Evolutionary conservation across 2,888 invertebrate species (phyloP), one percentile per base, ranked within the genome.

Genomic region (Polylopha cassiicola): DNA sequence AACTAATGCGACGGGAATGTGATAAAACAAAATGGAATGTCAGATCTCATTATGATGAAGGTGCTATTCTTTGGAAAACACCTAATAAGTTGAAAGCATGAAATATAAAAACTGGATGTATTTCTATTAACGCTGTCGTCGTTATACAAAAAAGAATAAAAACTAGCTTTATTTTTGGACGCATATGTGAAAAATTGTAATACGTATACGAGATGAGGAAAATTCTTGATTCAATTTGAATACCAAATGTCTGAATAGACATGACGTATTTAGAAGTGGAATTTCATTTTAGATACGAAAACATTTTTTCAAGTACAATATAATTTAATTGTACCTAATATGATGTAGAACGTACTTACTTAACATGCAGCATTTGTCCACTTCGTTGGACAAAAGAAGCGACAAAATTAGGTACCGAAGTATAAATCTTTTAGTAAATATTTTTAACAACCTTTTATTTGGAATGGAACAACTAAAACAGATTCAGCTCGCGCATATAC

Each of bases 121-220:
- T 39, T 34, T 34, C 29, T 24, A 34, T 39, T 34, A 39, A 24
- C 34, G 28, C 28, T 18, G n/a, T 17, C 28, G 23, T 39, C 33
- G 28, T 5, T 34, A 23, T n/a, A n/a, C n/a, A n/a, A n/a, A n/a
- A 15, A 3, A 39, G 29, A 39, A 29, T 34, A 34, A 23, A 39
- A 24, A 34, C 29, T 34, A 29, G 39, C 23, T 34, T 29, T 29
- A n/a, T 24, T 24, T 16, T 29, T 20, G 29, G 29, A 34, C 22
- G 28, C 22, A 39, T 39, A 23, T 24, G 28, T 33, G 23, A 29
- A 34, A 29, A 34, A 29, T 24, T 39, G 11, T 29, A 23, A 39
- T 39, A n/a, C n/a, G n/a, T n/a, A 24, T 39, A 20, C 21, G 29
- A 23, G 20, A 24, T 24, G 20, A 29, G 23, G 30, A 34, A 34